Percentiles rank a stretch among this genome's conserved stretches.
Evolutionary conservation across 2,113 vertebrate genomes (phyloP).

Genomic region (Actenoides hombroni): DNA sequence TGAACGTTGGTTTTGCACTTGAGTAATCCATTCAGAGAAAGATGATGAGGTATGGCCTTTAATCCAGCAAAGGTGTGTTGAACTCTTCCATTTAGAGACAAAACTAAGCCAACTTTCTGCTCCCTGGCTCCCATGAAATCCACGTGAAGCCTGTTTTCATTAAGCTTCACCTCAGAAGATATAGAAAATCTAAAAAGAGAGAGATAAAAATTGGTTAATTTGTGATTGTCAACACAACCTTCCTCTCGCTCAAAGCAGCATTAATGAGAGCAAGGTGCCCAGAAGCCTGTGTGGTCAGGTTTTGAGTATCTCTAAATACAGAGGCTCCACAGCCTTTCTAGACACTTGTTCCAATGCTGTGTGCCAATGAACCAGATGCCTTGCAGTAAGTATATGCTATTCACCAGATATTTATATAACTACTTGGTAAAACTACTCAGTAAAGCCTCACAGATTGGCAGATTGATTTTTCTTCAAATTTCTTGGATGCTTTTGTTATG

Average conservation of each 20-base stretch:
- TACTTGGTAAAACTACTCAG: background rate
- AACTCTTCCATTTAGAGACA: slow-evolving; percentile 72
- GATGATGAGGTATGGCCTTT: slow-evolving; percentile 59
- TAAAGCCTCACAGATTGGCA: background rate
- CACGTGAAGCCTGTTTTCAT: slow-evolving; percentile 33
- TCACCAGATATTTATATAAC: background rate
- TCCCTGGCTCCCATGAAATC: slow-evolving; percentile 39
- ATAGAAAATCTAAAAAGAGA: slow-evolving; percentile 71
- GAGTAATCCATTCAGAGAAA: slow-evolving; percentile 72
- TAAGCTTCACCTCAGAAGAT: slow-evolving; percentile 71
- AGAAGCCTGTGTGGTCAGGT: background rate
- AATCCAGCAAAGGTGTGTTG: slow-evolving; percentile 72
- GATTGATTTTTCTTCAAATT: background rate
- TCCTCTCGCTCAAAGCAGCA: background rate
- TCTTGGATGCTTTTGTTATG: background rate
- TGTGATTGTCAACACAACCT: background rate
- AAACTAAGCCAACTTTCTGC: slow-evolving; percentile 40
- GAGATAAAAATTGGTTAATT: background rate
- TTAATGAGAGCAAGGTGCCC: background rate
- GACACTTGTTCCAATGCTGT: background rate
- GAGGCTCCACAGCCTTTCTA: background rate
- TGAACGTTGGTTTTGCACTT: slow-evolving; percentile 59
- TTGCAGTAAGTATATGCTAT: background rate
- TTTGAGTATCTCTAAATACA: background rate
- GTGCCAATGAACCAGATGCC: background rate